phyloP scores from a whole-genome alignment of 2,797 vertebrate species.

The Fratercula arctica region DNA sequence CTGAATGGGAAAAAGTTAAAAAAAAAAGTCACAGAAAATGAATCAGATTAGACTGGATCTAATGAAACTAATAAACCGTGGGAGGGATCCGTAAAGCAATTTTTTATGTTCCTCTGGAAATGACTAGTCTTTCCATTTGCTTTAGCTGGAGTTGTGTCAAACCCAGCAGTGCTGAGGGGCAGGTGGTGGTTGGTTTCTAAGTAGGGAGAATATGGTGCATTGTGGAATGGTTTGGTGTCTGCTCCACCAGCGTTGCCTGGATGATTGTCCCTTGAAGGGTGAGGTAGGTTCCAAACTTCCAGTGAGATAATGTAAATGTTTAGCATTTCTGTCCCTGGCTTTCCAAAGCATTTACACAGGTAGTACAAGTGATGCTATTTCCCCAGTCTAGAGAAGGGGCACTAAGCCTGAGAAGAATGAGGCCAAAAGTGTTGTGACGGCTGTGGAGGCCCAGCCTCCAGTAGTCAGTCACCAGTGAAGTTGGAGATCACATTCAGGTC shows the following conservation, averaged over 20 bases:
- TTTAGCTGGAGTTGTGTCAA: neutral
- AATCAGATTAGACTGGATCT: neutral
- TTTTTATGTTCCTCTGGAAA: neutral
- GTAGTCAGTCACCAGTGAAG: accelerated
- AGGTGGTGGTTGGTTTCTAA: neutral
- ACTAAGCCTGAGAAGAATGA: neutral
- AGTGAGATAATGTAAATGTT: neutral
- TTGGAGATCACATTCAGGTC: neutral
- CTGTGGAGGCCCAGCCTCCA: neutral
- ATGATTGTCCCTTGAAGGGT: neutral
- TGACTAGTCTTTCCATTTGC: neutral
- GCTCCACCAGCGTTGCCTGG: neutral
- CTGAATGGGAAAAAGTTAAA: neutral
- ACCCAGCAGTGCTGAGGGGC: neutral
- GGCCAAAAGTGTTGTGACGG: neutral
- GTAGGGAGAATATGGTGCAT: neutral
- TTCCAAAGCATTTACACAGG: neutral
- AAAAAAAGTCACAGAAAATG: neutral
- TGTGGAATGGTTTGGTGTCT: neutral
- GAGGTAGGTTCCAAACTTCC: neutral
- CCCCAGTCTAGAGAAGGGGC: neutral
- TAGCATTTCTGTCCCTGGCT: neutral
- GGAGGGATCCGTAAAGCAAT: neutral
- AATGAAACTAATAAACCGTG: neutral
- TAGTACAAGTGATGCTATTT: neutral